These are phyloP conservation scores for Maccullochella peelii DNA, from an alignment of 2,113 vertebrate species.

Conservation along the genomic window DNA sequence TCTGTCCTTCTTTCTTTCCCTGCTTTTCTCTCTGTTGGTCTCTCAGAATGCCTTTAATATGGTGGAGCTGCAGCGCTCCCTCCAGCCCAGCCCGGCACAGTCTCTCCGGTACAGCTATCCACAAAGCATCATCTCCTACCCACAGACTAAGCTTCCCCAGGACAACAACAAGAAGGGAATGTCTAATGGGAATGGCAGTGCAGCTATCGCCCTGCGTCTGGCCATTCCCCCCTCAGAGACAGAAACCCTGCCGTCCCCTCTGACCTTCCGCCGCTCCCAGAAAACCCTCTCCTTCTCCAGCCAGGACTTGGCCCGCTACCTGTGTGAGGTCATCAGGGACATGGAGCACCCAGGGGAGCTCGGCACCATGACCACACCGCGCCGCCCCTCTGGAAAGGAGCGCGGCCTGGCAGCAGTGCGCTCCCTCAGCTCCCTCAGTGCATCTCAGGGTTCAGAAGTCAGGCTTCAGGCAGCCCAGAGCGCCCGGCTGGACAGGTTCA, in stretches of 20 bases:
- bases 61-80: constrained; percentile 90
- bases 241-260: constrained; percentile 75
- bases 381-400: constrained; percentile 77
- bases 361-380: constrained; percentile 72
- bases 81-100: constrained; percentile 86
- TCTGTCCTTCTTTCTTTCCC: not conserved
- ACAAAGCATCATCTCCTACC: constrained; percentile 75
- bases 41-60: constrained; percentile 89
- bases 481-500: constrained; percentile 76
- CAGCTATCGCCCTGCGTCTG: constrained; percentile 81
- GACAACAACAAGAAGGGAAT: constrained; percentile 58
- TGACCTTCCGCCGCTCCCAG: constrained; percentile 74
- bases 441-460: constrained; percentile 72
- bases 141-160: constrained; percentile 71
- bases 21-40: constrained; percentile 9
- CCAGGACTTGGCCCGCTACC: constrained; percentile 83
- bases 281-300: constrained; percentile 81
- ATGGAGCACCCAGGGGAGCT: constrained; percentile 74
- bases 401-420: constrained; percentile 80
- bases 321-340: constrained; percentile 84
- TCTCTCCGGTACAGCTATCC: constrained; percentile 81
- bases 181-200: constrained; percentile 69
- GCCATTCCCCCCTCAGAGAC: constrained; percentile 81
- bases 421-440: constrained; percentile 86
- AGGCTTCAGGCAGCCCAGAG: constrained; percentile 67